Conservation (phyloP, 2,888 invertebrate species). For the Panzeria rudis region DNA sequence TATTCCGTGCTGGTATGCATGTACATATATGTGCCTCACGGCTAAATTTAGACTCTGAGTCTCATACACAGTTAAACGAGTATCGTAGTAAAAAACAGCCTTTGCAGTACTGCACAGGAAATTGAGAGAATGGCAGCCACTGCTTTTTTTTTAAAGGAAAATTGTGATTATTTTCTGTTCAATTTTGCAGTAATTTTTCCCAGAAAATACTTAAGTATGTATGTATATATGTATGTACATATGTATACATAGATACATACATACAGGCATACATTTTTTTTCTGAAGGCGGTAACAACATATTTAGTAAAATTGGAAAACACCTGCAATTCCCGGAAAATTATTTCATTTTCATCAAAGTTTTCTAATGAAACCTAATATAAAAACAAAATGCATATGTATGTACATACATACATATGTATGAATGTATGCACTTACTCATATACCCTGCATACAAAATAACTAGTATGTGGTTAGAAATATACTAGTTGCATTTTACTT, state of each 20-base stretch:
- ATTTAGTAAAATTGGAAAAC: background rate
- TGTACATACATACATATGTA: constrained; percentile 10
- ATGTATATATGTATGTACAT: background rate
- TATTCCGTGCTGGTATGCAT: no score
- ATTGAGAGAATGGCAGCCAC: no score
- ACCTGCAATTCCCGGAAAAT: background rate
- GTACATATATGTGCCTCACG: no score
- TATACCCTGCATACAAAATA: background rate
- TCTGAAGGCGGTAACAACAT: background rate
- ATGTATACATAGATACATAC: background rate
- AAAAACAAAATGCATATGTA: background rate
- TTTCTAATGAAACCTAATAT: background rate
- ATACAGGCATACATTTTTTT: background rate
- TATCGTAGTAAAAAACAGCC: no score
- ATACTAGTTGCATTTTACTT: no score
- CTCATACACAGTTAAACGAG: no score
- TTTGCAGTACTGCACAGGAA: no score
- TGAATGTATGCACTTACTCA: background rate
- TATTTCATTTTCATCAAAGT: background rate
- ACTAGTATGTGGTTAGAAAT: no score
- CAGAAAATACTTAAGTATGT: background rate
- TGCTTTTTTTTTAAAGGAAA: no score
- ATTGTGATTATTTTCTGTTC: no score
- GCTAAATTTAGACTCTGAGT: no score
- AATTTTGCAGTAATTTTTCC: no score